A percentile compares a stretch with the other conserved stretches of the same genome.
These are phyloP conservation scores for Anthopleura sola DNA, from an alignment of 64 coral and sea anemone species.

Conservation along the genomic window DNA sequence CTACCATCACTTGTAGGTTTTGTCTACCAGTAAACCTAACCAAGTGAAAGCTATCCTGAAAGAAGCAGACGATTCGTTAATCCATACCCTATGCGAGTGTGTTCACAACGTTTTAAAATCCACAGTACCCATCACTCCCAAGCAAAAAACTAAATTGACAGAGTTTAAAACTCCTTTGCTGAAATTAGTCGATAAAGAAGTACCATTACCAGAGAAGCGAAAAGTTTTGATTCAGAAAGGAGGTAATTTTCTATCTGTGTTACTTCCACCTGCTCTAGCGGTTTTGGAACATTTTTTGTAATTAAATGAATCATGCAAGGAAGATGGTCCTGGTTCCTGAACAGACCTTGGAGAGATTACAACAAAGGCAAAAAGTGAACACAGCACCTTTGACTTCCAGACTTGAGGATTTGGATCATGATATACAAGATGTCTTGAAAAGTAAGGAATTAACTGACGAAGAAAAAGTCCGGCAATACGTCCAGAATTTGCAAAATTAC, in stretches of 20 bases:
- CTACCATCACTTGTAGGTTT: constrained; percentile 47
- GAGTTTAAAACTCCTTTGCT: constrained; percentile 1
- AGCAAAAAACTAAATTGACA: constrained; percentile 11
- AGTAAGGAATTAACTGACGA: constrained; percentile 29
- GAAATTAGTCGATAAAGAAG: constrained; percentile 33
- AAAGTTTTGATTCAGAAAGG: constrained; percentile 30
- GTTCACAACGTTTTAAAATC: constrained; percentile 42
- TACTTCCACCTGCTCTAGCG: constrained; percentile 21
- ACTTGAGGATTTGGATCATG: constrained; percentile 27
- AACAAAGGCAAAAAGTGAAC: constrained; percentile 40
- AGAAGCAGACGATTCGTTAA: constrained; percentile 34
- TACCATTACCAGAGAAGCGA: constrained; percentile 7
- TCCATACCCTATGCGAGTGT: constrained; percentile 48
- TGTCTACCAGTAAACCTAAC: constrained; percentile 41
- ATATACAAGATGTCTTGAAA: constrained; percentile 57
- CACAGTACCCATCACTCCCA: constrained; percentile 22
- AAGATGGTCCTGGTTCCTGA: constrained; percentile 45
- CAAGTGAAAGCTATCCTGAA: constrained; percentile 58
- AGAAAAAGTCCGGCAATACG: constrained; percentile 38
- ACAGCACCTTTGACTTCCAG: constrained; percentile 35
- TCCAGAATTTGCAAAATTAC: constrained; percentile 39
- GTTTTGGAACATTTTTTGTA: constrained; percentile 40
- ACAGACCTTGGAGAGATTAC: constrained; percentile 47
- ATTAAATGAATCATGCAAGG: constrained; percentile 43
- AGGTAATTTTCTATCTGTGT: constrained; percentile 22